Conservation (phyloP, 2,797 vertebrate genomes). For the Masticophis lateralis region DNA sequence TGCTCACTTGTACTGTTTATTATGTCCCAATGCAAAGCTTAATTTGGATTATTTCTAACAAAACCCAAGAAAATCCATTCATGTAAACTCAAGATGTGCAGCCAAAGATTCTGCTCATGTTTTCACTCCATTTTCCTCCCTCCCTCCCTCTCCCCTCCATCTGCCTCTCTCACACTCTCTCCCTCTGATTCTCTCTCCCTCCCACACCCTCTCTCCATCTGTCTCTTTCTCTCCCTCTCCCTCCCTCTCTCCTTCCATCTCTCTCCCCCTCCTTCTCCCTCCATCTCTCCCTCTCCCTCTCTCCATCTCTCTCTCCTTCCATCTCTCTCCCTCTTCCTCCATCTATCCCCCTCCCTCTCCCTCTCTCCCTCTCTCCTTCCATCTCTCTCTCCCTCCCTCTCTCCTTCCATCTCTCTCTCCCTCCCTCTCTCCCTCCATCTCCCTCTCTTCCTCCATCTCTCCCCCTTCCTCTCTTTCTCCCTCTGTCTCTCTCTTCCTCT, state of each 20-base stretch:
- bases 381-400: no score
- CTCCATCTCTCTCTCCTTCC: accelerated
- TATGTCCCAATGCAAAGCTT: neutral
- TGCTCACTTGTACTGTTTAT: neutral
- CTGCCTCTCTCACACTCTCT: no score
- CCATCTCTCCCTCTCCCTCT: accelerated
- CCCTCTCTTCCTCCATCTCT: no score
- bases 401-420: no score
- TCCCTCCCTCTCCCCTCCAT: no score
- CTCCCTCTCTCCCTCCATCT: no score
- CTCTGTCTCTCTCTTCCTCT: accelerated
- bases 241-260: no score
- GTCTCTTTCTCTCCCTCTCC: accelerated
- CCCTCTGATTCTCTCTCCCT: accelerated
- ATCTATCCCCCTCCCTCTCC: no score
- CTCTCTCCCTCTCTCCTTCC: no score
- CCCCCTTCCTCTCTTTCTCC: accelerated
- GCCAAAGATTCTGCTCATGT: neutral
- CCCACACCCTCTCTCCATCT: no score
- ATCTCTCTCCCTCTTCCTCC: accelerated
- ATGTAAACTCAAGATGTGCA: neutral
- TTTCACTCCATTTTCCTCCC: neutral
- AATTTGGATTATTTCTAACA: neutral
- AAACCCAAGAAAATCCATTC: neutral
- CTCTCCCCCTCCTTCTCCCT: no score